Conservation (phyloP, 1,140 invertebrate genomes). For the Lepidurus couesii region DNA sequence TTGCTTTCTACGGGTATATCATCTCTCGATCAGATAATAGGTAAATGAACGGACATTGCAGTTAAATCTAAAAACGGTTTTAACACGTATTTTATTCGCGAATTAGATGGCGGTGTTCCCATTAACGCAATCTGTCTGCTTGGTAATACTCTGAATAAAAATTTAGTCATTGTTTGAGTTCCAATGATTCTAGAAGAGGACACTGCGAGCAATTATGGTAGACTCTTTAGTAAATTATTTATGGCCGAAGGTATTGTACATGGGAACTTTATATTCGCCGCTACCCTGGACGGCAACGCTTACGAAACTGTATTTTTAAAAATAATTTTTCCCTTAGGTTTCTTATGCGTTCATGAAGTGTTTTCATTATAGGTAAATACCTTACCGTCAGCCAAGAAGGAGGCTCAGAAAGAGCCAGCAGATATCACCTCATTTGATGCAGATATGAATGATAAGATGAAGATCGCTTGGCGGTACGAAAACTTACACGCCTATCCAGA, state of each 20-base stretch:
- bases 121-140: not conserved
- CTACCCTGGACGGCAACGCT: not conserved
- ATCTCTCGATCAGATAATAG: not conserved
- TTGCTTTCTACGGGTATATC: not conserved
- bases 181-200: not conserved
- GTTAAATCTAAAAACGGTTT: not conserved
- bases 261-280: not conserved
- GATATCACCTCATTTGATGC: not conserved
- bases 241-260: constrained; percentile 4
- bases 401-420: not conserved
- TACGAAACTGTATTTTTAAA: not conserved
- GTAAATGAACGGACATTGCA: not conserved
- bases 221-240: not conserved
- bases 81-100: not conserved
- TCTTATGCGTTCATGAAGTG: not conserved
- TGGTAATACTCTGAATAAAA: not conserved
- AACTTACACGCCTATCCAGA: not conserved
- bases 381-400: not conserved
- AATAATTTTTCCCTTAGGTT: not conserved
- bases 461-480: not conserved
- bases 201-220: not conserved
- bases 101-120: not conserved
- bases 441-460: not conserved
- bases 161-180: not conserved
- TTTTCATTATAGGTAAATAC: not conserved